Percentiles rank a stretch among this genome's conserved stretches.
These are phyloP conservation scores for Danio albolineatus DNA, from an alignment of 2,797 vertebrate species.

Conservation along the genomic window DNA sequence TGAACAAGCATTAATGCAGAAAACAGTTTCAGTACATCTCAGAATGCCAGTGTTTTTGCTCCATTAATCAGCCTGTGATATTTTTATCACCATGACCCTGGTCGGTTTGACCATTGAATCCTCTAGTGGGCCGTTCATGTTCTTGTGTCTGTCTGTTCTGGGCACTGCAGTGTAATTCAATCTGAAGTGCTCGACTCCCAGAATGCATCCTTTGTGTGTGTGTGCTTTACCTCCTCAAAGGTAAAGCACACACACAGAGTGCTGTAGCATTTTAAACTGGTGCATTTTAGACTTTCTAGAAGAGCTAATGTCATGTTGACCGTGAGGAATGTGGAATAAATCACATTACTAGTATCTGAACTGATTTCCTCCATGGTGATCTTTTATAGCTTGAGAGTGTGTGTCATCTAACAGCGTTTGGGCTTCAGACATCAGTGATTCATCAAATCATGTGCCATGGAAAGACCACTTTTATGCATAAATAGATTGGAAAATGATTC, in stretches of 20 bases:
- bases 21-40: background rate
- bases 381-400: background rate
- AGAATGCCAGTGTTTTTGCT: background rate
- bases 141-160: slow-evolving; percentile 11
- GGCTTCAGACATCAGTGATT: background rate
- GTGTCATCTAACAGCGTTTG: background rate
- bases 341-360: slow-evolving; percentile 8
- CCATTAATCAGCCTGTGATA: slow-evolving; percentile 18
- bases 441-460: background rate
- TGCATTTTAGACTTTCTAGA: background rate
- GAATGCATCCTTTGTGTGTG: slow-evolving; percentile 19
- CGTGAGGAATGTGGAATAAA: slow-evolving; percentile 18
- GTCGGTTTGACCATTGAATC: slow-evolving; percentile 13
- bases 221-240: slow-evolving; percentile 12
- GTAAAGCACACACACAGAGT: too few species aligned
- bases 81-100: slow-evolving; percentile 9
- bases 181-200: slow-evolving; percentile 24
- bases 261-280: background rate
- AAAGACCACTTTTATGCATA: too few species aligned
- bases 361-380: background rate
- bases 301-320: background rate
- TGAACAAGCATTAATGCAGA: background rate
- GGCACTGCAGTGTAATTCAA: slow-evolving; percentile 50
- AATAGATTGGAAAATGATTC: too few species aligned
- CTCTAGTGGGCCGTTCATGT: background rate